Evolutionary conservation across 2,797 vertebrate genomes (phyloP), one percentile per base, ranked within the genome.

Genomic region (Sebastes nivosus): DNA sequence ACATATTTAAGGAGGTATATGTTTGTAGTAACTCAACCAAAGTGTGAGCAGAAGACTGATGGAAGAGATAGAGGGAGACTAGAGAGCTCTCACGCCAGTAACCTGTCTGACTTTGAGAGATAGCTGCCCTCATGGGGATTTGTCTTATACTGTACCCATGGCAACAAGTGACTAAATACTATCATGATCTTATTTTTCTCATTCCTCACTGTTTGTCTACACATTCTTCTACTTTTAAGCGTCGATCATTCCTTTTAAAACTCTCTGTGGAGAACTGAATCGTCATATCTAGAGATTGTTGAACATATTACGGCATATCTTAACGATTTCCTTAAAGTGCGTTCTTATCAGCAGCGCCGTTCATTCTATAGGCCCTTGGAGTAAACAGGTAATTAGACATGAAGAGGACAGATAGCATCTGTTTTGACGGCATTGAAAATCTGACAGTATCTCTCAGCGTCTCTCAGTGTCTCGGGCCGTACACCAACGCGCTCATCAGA

Each of bases 311-410:
- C 24, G 0, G 9, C 22, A 42, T 34, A 20, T 70, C 1, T 75
- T 32, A 52, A 80, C 32, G 30, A 76, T 73, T 86, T 90, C 77
- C 78, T 66, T 14, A 63, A 89, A 88, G 82, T 72, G 86, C 81
- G 29, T 30, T 66, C 77, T 89, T 92, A 88, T 89, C 87, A 75
- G 22, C 81, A 32, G 34, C 77, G 52, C 72, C 60, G 38, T 81
- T 81, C 82, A 83, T 65, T 79, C 32, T 18, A 54, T 54, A 38
- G 84, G 71, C 84, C 67, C 82, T 91, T 83, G 80, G 83, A 87
- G 85, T 92, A 94, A 94, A 94, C 93, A 94, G 89, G 89, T 95
- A 94, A 94, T 94, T 94, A 94, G 93, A 93, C 92, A 87, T 90
- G 87, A 93, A 92, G 94, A 93, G 92, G 86, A 64, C 59, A 72